Conservation (phyloP, 2,797 vertebrate species). For the Neopelma chrysocephalum region DNA sequence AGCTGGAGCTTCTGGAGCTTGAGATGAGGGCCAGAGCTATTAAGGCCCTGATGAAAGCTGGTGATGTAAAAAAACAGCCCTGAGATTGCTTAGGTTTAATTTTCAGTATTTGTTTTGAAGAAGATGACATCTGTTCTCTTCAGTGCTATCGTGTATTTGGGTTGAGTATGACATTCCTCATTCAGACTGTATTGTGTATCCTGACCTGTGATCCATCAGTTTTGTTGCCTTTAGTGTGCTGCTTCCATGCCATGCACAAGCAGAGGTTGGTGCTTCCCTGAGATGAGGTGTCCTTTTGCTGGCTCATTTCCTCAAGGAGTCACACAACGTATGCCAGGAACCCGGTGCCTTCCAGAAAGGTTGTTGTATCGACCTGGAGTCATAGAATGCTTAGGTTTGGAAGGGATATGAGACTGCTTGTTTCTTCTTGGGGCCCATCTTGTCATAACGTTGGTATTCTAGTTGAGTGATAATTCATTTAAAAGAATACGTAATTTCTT, state of each 20-base stretch:
- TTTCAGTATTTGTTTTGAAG: conserved; percentile 49
- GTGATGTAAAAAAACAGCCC: conserved; percentile 81
- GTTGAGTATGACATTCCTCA: conserved; percentile 48
- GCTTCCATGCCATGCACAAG: background rate
- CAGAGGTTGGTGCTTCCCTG: background rate
- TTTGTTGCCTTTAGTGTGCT: conserved; percentile 21
- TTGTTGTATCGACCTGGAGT: background rate
- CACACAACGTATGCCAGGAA: background rate
- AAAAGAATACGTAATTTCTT: background rate
- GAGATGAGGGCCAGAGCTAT: conserved; percentile 98
- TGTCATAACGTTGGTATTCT: background rate
- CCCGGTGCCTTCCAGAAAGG: conserved; percentile 38
- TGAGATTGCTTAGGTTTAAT: conserved; percentile 28
- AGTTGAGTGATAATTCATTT: background rate
- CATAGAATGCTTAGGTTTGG: background rate
- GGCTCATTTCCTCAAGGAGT: conserved; percentile 11
- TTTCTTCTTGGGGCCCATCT: background rate
- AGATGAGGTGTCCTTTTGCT: background rate
- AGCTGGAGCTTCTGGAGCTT: conserved; percentile 93
- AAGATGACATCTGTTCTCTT: conserved; percentile 45
- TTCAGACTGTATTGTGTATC: conserved; percentile 27
- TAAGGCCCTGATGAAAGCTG: conserved; percentile 97
- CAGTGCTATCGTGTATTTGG: conserved; percentile 35
- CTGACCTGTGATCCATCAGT: background rate
- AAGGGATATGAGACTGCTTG: background rate